Evolutionary conservation across 2,797 vertebrate species (phyloP), one percentile per base, ranked within the genome.

Genomic region (Balearica regulorum): DNA sequence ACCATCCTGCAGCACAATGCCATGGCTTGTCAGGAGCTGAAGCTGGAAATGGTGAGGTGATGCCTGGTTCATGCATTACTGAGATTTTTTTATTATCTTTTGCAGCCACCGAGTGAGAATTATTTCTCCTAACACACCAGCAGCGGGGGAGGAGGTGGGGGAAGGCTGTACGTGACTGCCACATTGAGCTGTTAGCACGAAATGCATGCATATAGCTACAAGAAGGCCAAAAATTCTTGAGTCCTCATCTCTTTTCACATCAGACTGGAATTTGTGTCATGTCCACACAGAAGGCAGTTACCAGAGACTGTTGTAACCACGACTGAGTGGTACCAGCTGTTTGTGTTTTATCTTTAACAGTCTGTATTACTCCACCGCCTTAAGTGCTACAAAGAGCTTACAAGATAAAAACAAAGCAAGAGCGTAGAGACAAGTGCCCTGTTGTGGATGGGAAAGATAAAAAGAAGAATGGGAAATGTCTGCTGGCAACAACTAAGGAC

Each of bases 11-110:
- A 48, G 72, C 24, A 79, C 75, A 75, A 24, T 54, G 72, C 76
- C 95, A 62, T 5, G n/a, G 69, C 86, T 96, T 80, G 76, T 94
- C 93, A 94, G 58, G 51, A 93, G 85, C 75, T 93, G 93, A 39
- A 95, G 96, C 90, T 95, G 93, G 72, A 97, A 87, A 93, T 13
- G 22, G 77, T 83, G 77, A 92, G 87, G 41, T 4, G 20, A 73
- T 90, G 80, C 73, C 83, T 97, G 90, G 53, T 83, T 96, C 78
- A 65, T 75, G 64, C 70, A 65, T 92, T 95, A 82, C 90, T 86
- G 78, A 95, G 95, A 95, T 94, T 90, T 92, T 96, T 95, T 72
- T 73, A n/a, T 95, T 97, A 93, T 95, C 94, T 91, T 94, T 93
- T 93, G 81, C 88, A 97, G 92, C 44, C 86, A 84, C 60, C 46